phyloP scores from a whole-genome alignment of 2,888 invertebrate species.

The Heteropelma amictum region DNA sequence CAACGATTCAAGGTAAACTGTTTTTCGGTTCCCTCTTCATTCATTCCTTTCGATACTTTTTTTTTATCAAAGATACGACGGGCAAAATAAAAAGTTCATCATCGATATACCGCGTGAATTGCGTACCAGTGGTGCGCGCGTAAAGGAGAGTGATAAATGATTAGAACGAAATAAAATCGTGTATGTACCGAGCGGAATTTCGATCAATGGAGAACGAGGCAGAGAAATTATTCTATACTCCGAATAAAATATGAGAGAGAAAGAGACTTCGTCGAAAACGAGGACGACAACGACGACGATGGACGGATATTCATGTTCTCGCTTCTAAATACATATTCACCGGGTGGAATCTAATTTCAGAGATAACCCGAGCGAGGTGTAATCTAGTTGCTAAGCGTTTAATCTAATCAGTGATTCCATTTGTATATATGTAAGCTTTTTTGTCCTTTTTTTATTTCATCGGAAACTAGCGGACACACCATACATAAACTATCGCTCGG shows the following conservation, averaged over 20 bases:
- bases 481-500: not conserved
- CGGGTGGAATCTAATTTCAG: conserved; percentile 74
- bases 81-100: no score
- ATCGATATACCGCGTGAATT: not conserved
- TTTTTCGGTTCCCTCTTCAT: conserved; percentile 15
- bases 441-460: conserved; percentile 16
- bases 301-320: conserved; percentile 20
- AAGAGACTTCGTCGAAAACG: conserved; percentile 18
- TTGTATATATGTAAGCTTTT: conserved; percentile 61
- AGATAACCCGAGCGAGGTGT: conserved; percentile 72
- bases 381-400: conserved; percentile 78
- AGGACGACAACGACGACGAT: conserved; percentile 17
- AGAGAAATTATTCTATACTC: conserved; percentile 50
- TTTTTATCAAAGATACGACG: no score
- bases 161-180: conserved; percentile 16
- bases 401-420: conserved; percentile 76
- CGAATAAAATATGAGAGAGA: conserved; percentile 36
- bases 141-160: not conserved
- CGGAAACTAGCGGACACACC: not conserved
- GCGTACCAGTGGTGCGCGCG: not conserved
- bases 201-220: conserved; percentile 52
- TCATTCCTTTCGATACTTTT: no score
- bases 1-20: conserved; percentile 38
- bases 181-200: conserved; percentile 40
- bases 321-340: conserved; percentile 66